Evolutionary conservation across 2,888 invertebrate genomes (phyloP).

Genomic region (Elmis aenea): DNA sequence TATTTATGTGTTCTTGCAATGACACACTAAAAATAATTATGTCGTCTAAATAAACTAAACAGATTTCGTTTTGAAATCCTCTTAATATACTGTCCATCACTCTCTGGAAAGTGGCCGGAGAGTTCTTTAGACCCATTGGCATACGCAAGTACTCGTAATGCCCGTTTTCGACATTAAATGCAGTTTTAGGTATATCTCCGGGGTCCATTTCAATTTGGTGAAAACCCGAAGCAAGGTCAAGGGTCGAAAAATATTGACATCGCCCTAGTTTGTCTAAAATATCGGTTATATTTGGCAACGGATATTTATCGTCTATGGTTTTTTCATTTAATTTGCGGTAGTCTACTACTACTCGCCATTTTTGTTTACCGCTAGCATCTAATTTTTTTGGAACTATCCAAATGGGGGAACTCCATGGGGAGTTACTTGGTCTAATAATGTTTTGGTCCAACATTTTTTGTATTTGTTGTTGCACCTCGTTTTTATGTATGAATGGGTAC

Average conservation of each 20-base stretch:
- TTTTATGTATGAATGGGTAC: constrained; percentile 30
- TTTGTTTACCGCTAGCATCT: too few species aligned
- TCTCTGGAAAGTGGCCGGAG: constrained; percentile 37
- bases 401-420: too few species aligned
- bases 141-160: constrained; percentile 34
- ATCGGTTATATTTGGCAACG: too few species aligned
- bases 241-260: too few species aligned
- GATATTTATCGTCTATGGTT: too few species aligned
- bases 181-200: constrained; percentile 29
- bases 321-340: too few species aligned
- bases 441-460: constrained; percentile 21
- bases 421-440: too few species aligned
- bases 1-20: constrained; percentile 26
- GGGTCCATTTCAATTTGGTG: too few species aligned
- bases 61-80: constrained; percentile 25
- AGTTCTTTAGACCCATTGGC: constrained; percentile 33
- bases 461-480: constrained; percentile 30
- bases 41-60: constrained; percentile 30
- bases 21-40: constrained; percentile 27
- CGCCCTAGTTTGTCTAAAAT: too few species aligned
- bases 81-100: constrained; percentile 30
- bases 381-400: too few species aligned
- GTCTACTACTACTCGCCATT: too few species aligned
- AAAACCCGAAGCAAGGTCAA: too few species aligned
- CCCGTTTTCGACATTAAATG: constrained; percentile 30